Evolutionary conservation across 2,113 vertebrate species (phyloP).

Genomic region (Scomber scombrus): DNA sequence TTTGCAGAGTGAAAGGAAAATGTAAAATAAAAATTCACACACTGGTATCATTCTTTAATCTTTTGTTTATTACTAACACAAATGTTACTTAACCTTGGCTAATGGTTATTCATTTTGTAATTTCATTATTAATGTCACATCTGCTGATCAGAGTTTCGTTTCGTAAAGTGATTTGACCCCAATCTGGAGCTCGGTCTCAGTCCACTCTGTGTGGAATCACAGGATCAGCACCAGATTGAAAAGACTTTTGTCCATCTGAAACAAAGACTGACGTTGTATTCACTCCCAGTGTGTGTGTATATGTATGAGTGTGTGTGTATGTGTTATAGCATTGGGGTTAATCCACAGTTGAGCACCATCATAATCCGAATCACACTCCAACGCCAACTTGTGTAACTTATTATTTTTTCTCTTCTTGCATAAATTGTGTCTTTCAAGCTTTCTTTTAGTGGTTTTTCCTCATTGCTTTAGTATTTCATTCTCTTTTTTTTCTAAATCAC

Average conservation of each 20-base stretch:
- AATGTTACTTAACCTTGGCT: background rate
- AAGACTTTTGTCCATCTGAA: slow-evolving; percentile 76
- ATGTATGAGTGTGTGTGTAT: slow-evolving; percentile 41
- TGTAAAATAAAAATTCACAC: slow-evolving; percentile 5
- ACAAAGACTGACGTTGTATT: slow-evolving; percentile 73
- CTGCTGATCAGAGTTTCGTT: slow-evolving; percentile 26
- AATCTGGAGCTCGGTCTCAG: slow-evolving; percentile 37
- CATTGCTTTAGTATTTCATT: background rate
- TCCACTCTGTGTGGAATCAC: slow-evolving; percentile 50
- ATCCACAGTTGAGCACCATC: slow-evolving; percentile 66
- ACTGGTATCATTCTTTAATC: slow-evolving; percentile 53
- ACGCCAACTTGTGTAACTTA: slow-evolving; percentile 68
- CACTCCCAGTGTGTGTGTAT: slow-evolving; percentile 20
- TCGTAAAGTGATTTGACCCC: slow-evolving; percentile 29
- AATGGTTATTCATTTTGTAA: background rate
- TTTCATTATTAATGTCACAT: background rate
- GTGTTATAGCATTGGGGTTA: slow-evolving; percentile 59
- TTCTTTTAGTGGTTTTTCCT: slow-evolving; percentile 4
- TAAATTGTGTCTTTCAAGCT: slow-evolving; percentile 33
- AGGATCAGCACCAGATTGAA: slow-evolving; percentile 65
- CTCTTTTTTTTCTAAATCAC: background rate
- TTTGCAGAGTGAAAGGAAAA: background rate
- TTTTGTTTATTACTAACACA: background rate
- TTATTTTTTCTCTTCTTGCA: slow-evolving; percentile 33
- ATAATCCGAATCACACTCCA: slow-evolving; percentile 81